Evolutionary conservation across 2,888 invertebrate genomes (phyloP).

Genomic region (Carabus problematicus): DNA sequence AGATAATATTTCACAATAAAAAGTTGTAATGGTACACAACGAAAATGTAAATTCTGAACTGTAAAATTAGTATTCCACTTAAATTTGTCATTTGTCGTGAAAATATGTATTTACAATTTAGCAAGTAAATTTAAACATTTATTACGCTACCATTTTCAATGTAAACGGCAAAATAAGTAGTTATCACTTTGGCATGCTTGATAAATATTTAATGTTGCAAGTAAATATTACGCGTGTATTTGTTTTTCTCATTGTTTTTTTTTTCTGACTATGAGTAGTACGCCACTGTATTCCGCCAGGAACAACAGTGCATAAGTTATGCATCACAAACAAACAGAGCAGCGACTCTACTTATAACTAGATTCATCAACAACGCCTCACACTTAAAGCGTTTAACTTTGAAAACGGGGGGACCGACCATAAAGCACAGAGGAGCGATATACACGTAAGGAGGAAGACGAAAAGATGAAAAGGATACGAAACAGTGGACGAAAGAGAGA

Average conservation of each 20-base stretch:
- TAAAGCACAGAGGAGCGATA: neutral
- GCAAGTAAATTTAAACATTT: too few relatives aligned
- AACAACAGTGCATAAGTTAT: constrained; percentile 23
- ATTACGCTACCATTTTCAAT: too few relatives aligned
- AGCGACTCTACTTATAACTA: constrained; percentile 31
- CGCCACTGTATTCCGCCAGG: constrained; percentile 14
- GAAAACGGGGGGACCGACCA: neutral
- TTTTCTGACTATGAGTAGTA: neutral
- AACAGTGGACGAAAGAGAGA: neutral
- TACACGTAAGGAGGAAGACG: neutral
- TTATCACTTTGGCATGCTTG: neutral
- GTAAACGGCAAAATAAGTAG: too few relatives aligned
- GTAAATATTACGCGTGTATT: neutral
- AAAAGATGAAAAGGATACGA: neutral
- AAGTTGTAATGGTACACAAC: too few relatives aligned
- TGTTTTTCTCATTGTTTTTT: neutral
- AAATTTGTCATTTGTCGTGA: too few relatives aligned
- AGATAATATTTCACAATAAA: too few relatives aligned
- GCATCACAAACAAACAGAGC: constrained; percentile 9
- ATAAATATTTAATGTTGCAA: neutral
- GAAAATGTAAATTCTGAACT: too few relatives aligned
- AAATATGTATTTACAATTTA: neutral
- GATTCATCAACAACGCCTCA: constrained; percentile 32
- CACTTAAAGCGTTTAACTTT: constrained; percentile 31
- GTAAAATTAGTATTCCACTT: too few relatives aligned